Percentiles rank a stretch among this genome's conserved stretches.
phyloP scores from a whole-genome alignment of 2,797 vertebrate genomes.

The Silurus lanzhouensis region DNA sequence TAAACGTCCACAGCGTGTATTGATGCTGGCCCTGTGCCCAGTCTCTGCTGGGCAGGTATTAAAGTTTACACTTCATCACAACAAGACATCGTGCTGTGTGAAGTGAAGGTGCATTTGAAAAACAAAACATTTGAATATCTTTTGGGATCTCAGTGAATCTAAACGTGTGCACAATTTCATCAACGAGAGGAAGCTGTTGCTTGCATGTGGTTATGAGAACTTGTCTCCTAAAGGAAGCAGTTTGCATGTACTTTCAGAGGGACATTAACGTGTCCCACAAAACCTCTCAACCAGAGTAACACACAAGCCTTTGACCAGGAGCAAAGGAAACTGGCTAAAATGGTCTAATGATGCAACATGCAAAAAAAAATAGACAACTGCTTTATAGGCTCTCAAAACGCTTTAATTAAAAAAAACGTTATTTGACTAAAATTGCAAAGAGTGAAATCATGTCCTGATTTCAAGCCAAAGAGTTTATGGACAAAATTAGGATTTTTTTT shows the following conservation, averaged over 20 bases:
- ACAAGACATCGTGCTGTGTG: neutral
- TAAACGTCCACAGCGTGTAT: slow-evolving; percentile 3
- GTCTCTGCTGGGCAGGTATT: neutral
- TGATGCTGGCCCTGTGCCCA: neutral
- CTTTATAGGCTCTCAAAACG: too few species aligned
- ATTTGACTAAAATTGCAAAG: neutral
- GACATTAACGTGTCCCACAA: too few species aligned
- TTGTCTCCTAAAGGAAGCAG: too few species aligned
- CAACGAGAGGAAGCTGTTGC: slow-evolving; percentile 1
- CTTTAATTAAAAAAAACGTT: too few species aligned
- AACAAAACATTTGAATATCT: neutral
- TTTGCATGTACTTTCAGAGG: neutral
- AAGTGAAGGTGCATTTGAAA: neutral
- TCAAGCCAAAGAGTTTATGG: neutral
- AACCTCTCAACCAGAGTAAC: neutral
- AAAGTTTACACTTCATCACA: neutral
- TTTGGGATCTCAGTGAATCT: neutral
- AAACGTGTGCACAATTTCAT: neutral
- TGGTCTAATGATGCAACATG: neutral
- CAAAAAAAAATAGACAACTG: neutral
- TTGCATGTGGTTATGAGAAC: neutral
- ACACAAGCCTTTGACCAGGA: neutral
- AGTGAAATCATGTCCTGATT: neutral
- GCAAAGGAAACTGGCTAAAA: slow-evolving; percentile 5
- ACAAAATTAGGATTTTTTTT: neutral